Evolutionary conservation across 2,888 invertebrate genomes (phyloP).

Genomic region (Gibbula magus): DNA sequence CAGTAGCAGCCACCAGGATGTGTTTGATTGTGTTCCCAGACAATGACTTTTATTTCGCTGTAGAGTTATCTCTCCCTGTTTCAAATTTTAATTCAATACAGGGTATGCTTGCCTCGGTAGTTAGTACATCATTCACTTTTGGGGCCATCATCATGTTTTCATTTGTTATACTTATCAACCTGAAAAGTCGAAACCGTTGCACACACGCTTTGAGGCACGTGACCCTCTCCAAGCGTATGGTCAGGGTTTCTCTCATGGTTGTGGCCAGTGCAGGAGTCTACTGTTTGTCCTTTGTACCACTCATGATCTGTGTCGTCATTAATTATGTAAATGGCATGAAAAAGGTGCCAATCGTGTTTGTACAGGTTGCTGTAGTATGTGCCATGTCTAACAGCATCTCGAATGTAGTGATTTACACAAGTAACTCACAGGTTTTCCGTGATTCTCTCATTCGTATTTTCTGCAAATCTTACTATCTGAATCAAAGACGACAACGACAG

Average conservation of each 20-base stretch:
- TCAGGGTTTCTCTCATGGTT: neutral
- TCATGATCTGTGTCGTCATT: neutral
- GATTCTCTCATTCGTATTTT: neutral
- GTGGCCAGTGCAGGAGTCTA: neutral
- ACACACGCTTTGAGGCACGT: neutral
- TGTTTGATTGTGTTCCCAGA: neutral
- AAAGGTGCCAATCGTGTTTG: neutral
- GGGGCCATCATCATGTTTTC: no score
- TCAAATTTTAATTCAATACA: no score
- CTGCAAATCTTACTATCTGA: neutral
- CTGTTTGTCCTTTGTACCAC: neutral
- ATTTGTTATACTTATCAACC: no score
- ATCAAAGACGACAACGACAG: neutral
- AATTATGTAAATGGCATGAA: neutral
- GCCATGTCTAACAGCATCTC: neutral
- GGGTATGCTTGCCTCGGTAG: no score
- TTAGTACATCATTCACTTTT: no score
- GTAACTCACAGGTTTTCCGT: neutral
- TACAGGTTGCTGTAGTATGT: neutral
- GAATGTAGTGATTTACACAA: neutral
- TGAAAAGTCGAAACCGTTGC: no score
- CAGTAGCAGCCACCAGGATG: neutral
- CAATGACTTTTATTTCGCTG: neutral
- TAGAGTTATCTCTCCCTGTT: neutral
- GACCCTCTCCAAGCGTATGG: no score